These are phyloP conservation scores for Macrosteles quadrilineatus DNA, from an alignment of 1,140 invertebrate genomes.

Conservation along the genomic window DNA sequence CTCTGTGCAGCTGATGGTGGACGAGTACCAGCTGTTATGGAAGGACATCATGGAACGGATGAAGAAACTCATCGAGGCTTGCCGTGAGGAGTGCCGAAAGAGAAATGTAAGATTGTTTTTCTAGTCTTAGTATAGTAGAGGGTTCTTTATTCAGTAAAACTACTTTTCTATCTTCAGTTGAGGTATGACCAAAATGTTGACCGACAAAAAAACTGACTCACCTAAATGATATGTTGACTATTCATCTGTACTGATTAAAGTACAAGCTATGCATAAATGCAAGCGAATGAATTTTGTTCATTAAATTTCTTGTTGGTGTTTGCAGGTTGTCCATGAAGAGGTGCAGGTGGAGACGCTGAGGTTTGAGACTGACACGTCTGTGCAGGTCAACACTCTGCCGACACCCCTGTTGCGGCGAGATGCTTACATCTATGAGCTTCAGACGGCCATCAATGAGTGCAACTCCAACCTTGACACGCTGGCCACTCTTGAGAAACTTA, in stretches of 20 bases:
- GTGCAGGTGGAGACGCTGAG: slow-evolving; percentile 72
- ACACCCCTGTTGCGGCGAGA: slow-evolving; percentile 73
- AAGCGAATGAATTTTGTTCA: no score
- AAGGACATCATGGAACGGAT: slow-evolving; percentile 61
- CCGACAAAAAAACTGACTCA: no score
- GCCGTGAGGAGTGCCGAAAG: slow-evolving; percentile 30
- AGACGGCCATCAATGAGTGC: slow-evolving; percentile 66
- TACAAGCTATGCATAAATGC: no score
- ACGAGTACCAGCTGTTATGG: slow-evolving; percentile 68
- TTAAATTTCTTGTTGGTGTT: no score
- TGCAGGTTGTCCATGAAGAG: slow-evolving; percentile 58
- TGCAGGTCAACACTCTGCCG: slow-evolving; percentile 76
- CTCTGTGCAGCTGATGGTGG: slow-evolving; percentile 62
- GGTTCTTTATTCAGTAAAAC: no score
- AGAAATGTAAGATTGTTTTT: slow-evolving; percentile 33
- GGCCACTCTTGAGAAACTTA: slow-evolving; percentile 37
- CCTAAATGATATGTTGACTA: no score
- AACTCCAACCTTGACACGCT: slow-evolving; percentile 45
- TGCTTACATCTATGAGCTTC: slow-evolving; percentile 72
- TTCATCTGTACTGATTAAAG: no score
- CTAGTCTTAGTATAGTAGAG: no score
- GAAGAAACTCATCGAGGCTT: slow-evolving; percentile 50
- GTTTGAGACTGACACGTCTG: slow-evolving; percentile 71
- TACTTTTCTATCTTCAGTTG: no score
- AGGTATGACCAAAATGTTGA: no score